Evolutionary conservation across 2,113 vertebrate species (phyloP), one percentile per base, ranked within the genome.

Genomic region (Paramormyrops kingsleyae): DNA sequence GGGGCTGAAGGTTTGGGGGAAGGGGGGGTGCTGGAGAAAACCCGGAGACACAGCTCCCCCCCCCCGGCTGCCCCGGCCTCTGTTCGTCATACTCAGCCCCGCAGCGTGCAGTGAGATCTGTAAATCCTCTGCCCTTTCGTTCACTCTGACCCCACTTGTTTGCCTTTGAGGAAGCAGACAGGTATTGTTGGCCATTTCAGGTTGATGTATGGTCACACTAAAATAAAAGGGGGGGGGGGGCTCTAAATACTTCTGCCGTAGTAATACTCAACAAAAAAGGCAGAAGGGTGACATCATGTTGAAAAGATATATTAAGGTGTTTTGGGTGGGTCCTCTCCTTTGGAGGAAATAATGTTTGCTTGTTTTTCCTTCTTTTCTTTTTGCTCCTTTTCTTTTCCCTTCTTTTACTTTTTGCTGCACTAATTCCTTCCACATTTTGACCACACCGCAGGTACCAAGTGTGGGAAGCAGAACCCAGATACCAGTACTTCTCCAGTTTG

Each of bases 11-110:
- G 89, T 90, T 91, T 92, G 91, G 84, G 91, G 90, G 24, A 88
- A 91, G 86, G 80, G 10, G 49, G 90, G 49, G 90, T 91, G 90
- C 95, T 93, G 95, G 93, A 93, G 9, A 83, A 94, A 92, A 94
- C 93, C 93, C 93, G 94, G 95, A n/a, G 19, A 13, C 35, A 52
- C 91, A 90, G 91, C 66, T 53, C 27, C 5, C 46, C 66, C 66
- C 19, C 39, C 70, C 47, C 44, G 10, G 31, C 35, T 17, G 15
- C 17, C 39, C 44, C 62, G 5, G 62, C 13, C 24, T 21, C 44
- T 13, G 47, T 53, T 31, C n/a, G 12, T 27, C 24, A 15, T 52
- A 50, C 85, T 31, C 85, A 19, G 49, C 13, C 49, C 15, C 27
- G 12, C 49, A 5, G n/a, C 24, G 4, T 13, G n/a, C 49, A 17